phyloP scores from a whole-genome alignment of 2,888 invertebrate species.

The Lasioglossum figueresi region DNA sequence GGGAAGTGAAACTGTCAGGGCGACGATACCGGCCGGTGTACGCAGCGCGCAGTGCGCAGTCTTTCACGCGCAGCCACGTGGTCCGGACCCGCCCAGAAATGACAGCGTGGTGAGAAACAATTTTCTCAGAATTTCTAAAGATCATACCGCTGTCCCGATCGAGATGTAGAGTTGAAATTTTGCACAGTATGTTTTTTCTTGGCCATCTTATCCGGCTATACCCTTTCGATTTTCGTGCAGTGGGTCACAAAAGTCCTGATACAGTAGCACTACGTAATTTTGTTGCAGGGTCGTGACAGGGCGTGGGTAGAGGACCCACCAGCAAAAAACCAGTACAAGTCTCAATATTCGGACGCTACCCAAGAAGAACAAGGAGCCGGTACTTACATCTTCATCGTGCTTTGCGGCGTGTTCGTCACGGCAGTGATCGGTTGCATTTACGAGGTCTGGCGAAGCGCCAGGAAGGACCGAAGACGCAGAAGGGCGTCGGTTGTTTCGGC shows the following conservation, averaged over 20 bases:
- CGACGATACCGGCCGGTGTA: conserved; percentile 94
- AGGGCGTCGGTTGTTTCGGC: conserved; percentile 58
- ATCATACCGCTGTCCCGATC: too few species aligned
- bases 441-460: conserved; percentile 86
- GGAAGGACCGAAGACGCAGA: conserved; percentile 79
- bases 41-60: conserved; percentile 94
- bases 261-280: background rate
- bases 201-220: too few species aligned
- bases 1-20: conserved; percentile 93
- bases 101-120: conserved; percentile 84
- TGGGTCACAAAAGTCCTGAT: too few species aligned
- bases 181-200: too few species aligned
- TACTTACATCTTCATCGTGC: conserved; percentile 91
- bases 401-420: conserved; percentile 90
- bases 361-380: conserved; percentile 91
- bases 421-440: conserved; percentile 89
- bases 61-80: conserved; percentile 85
- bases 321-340: conserved; percentile 90
- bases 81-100: conserved; percentile 81
- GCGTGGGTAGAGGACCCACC: conserved; percentile 95
- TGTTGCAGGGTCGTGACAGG: conserved; percentile 89
- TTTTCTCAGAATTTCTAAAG: too few species aligned
- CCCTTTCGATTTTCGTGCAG: too few species aligned
- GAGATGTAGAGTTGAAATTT: too few species aligned
- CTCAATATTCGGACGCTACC: conserved; percentile 89